These are phyloP conservation scores for Channa striata DNA, from an alignment of 2,797 vertebrate genomes.

Conservation along the genomic window DNA sequence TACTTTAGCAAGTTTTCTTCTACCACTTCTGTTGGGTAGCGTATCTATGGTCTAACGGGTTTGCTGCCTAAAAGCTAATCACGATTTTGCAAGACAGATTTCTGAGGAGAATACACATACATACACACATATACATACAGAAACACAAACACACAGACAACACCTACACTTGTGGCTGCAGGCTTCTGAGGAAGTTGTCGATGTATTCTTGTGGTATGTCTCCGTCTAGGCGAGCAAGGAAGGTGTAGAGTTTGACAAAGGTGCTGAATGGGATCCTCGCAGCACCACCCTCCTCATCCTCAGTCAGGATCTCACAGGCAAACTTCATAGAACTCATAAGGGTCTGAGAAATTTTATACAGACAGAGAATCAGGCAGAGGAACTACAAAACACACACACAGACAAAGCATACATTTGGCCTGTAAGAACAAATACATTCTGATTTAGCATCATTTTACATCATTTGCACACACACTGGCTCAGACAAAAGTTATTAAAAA, in stretches of 20 bases:
- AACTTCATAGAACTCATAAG: conserved; percentile 86
- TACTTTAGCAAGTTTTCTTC: too few species aligned
- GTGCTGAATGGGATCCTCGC: conserved; percentile 85
- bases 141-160: not conserved
- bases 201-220: conserved; percentile 78
- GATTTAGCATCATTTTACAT: conserved; percentile 6
- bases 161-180: conserved; percentile 86
- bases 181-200: conserved; percentile 77
- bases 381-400: not conserved
- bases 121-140: not conserved
- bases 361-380: conserved; percentile 14
- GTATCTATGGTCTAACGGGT: not conserved
- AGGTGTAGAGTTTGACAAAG: conserved; percentile 87
- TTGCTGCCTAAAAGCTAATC: too few species aligned
- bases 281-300: conserved; percentile 86
- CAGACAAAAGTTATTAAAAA: too few species aligned
- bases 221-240: conserved; percentile 86
- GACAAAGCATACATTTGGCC: conserved; percentile 11
- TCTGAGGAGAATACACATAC: not conserved
- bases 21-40: not conserved
- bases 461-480: not conserved
- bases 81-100: conserved; percentile 9
- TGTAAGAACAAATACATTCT: not conserved
- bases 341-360: conserved; percentile 73
- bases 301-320: conserved; percentile 90